phyloP scores from a whole-genome alignment of 2,113 vertebrate genomes.

The Pelusios castaneus region DNA sequence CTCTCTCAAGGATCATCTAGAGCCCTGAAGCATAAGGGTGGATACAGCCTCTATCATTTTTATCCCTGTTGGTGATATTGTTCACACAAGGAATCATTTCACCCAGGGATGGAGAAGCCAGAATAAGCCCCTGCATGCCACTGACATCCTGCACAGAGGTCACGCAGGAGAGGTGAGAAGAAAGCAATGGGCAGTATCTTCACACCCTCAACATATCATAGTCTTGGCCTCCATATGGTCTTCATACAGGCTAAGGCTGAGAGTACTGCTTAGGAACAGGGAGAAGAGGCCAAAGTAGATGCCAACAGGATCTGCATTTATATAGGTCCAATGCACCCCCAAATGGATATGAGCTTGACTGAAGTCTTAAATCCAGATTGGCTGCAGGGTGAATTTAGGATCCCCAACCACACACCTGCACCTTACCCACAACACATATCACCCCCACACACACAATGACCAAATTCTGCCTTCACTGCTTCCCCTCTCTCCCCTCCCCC shows the following conservation, averaged over 20 bases:
- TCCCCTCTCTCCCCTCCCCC: no score
- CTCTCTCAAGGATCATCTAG: background rate
- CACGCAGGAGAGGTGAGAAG: background rate
- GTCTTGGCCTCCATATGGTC: background rate
- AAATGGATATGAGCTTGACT: background rate
- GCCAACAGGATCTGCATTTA: background rate
- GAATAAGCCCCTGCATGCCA: background rate
- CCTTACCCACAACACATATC: background rate
- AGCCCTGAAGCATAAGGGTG: background rate
- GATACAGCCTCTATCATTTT: background rate
- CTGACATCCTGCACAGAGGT: background rate
- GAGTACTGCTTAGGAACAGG: background rate
- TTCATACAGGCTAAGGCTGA: background rate
- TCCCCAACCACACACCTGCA: background rate
- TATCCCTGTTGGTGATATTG: background rate
- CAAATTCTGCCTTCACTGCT: background rate
- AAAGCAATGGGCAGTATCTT: background rate
- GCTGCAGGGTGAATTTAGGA: no score
- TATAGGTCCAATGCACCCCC: background rate
- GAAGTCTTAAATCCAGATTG: background rate
- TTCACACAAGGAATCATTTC: background rate
- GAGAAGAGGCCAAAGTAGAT: background rate
- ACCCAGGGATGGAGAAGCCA: background rate
- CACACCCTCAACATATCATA: background rate
- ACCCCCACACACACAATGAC: background rate